A percentile compares a stretch with the other conserved stretches of the same genome.
Conservation (phyloP, 2,113 vertebrate genomes). For the Archilochus colubris region DNA sequence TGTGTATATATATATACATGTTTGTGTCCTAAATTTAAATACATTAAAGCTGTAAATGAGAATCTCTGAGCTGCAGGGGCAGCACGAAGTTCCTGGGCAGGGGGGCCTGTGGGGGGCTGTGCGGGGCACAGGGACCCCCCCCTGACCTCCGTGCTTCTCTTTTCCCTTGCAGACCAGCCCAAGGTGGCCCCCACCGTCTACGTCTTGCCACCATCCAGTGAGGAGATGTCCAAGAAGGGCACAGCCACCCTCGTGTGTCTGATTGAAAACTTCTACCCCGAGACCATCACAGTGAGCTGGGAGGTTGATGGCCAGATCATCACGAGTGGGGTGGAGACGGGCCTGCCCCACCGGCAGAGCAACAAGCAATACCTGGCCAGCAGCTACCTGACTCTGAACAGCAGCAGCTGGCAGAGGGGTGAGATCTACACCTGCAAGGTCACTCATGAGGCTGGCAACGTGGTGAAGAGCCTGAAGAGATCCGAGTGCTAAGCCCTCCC, state of each 20-base stretch:
- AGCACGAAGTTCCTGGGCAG: no score
- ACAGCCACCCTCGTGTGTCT: conserved; percentile 46
- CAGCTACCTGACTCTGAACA: conserved; percentile 32
- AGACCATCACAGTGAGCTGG: conserved; percentile 35
- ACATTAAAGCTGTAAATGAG: fast-evolving
- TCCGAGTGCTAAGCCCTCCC: conserved; percentile 17
- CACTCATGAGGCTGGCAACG: not conserved
- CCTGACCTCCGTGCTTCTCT: fast-evolving
- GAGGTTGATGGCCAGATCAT: fast-evolving
- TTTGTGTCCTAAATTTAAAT: not conserved
- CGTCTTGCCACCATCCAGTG: not conserved
- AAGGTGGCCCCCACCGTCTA: fast-evolving
- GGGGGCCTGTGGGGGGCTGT: no score
- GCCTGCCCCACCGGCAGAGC: not conserved
- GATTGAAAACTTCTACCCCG: no score
- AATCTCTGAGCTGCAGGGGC: not conserved
- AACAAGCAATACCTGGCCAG: conserved; percentile 56
- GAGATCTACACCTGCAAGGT: conserved; percentile 31
- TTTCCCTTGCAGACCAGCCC: not conserved
- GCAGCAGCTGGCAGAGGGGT: not conserved
- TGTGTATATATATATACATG: not conserved
- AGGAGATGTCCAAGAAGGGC: fast-evolving
- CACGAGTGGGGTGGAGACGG: not conserved
- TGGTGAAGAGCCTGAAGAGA: conserved; percentile 12
- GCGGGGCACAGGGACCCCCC: not conserved